These are phyloP conservation scores for Campylomormyrus tamandua DNA, from an alignment of 2,113 vertebrate species.

Conservation along the genomic window DNA sequence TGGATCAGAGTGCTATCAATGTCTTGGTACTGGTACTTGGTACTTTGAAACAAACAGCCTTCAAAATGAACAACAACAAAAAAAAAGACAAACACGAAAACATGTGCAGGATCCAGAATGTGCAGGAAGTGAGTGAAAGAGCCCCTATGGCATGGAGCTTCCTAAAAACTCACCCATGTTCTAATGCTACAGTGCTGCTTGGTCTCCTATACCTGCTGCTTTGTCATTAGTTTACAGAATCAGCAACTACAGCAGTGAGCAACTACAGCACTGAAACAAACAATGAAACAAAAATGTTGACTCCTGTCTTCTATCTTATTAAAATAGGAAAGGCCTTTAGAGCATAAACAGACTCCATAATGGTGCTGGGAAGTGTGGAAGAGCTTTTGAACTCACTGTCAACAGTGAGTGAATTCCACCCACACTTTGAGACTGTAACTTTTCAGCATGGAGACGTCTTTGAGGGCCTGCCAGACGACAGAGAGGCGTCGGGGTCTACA, in stretches of 20 bases:
- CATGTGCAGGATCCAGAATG: neutral
- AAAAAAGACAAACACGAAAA: neutral
- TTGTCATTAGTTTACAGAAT: slow-evolving; percentile 19
- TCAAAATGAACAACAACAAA: neutral
- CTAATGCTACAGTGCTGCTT: neutral
- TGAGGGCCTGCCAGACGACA: slow-evolving; percentile 4
- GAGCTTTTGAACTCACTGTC: slow-evolving; percentile 38
- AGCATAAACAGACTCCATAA: slow-evolving; percentile 25
- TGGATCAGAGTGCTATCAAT: neutral
- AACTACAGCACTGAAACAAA: neutral
- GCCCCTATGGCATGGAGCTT: neutral
- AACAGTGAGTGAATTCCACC: slow-evolving; percentile 31
- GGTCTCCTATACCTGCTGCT: slow-evolving; percentile 7
- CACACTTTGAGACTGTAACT: slow-evolving; percentile 15
- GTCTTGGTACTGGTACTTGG: neutral
- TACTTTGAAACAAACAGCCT: neutral
- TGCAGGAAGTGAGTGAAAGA: neutral
- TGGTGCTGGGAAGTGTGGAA: slow-evolving; percentile 36
- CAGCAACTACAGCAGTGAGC: neutral
- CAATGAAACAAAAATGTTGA: neutral
- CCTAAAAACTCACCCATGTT: neutral
- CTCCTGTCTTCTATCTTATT: slow-evolving; percentile 25
- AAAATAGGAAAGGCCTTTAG: slow-evolving; percentile 24
- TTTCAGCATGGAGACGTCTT: neutral
- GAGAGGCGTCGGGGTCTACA: slow-evolving; percentile 39